Base-by-base conservation (phyloP, 2,113 vertebrate genomes). In the Rousettus leschenaultii region DNA sequence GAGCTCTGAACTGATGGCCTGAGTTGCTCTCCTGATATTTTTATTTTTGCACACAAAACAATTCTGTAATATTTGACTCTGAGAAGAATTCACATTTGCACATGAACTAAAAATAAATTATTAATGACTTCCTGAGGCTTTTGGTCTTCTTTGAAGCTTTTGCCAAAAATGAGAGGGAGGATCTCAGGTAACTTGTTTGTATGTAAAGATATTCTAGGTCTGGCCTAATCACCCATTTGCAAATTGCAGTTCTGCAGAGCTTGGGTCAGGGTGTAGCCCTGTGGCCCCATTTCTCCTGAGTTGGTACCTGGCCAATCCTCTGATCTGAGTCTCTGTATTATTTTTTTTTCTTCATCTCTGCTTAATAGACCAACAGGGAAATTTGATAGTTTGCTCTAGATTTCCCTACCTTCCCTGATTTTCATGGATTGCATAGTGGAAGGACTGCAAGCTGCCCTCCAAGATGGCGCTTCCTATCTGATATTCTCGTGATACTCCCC, bases 71-170 rank as follows among this genome's bases (percentile, higher is more conserved):
- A 92, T 85, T 91, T 77, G 78, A 86, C 35, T 75, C 6, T 51
- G 87, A 53, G 33, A n/a, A 89, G 66, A 92, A 73, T 87, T 95
- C 88, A 45, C 51, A 96, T 89, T 95, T 94, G 24, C 21, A 65
- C 16, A 65, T 57, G 51, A 91, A 68, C 48, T 63, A 57, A 83
- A 73, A 86, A 86, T 89, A 63, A 73, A 91, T 90, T 48, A 45
- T 79, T 79, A 71, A 70, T 91, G 66, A 48, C 48, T 91, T 66
- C 45, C 40, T 28, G 18, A 83, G 51, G 38, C 19, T 14, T 95
- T 73, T 48, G n/a, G 13, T 84, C 28, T 55, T 70, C 28, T 86
- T 53, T 86, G 78, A 97, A 83, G 51, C 5, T 33, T 75, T 63
- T 91, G 19, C 68, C 40, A 70, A 74, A 94, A 82, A 55, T 33